Percentiles rank a stretch among this genome's conserved stretches.
phyloP scores from a whole-genome alignment of 2,113 vertebrate genomes.

The Rhipidura dahli region DNA sequence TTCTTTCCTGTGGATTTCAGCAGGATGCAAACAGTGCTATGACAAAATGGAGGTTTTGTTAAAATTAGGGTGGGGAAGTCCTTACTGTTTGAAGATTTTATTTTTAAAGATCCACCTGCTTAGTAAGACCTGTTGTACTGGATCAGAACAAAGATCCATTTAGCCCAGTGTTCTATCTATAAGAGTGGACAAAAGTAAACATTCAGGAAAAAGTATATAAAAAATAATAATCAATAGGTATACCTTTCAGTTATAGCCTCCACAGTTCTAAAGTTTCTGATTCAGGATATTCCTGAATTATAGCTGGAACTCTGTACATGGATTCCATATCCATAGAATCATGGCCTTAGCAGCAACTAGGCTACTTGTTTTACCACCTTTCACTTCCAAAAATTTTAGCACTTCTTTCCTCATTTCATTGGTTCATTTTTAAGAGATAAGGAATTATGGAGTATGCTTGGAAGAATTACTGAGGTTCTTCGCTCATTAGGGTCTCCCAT shows the following conservation, averaged over 20 bases:
- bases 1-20: not conserved
- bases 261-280: not conserved
- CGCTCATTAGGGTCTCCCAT: not conserved
- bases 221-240: not conserved
- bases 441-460: not conserved
- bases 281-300: not conserved
- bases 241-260: not conserved
- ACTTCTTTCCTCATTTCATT: fast-evolving
- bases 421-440: not conserved
- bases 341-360: not conserved
- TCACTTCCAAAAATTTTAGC: not conserved
- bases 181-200: not conserved
- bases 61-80: not conserved
- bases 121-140: not conserved
- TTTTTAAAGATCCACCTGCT: not conserved
- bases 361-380: not conserved
- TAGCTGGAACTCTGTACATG: not conserved
- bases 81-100: not conserved
- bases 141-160: not conserved
- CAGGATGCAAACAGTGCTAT: not conserved
- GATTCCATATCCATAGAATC: too few species aligned
- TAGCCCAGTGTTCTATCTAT: not conserved
- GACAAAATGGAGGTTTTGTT: not conserved
- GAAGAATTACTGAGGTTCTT: not conserved
- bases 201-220: not conserved